phyloP scores from a whole-genome alignment of 2,888 invertebrate species.

The Acholoe squamosa region DNA sequence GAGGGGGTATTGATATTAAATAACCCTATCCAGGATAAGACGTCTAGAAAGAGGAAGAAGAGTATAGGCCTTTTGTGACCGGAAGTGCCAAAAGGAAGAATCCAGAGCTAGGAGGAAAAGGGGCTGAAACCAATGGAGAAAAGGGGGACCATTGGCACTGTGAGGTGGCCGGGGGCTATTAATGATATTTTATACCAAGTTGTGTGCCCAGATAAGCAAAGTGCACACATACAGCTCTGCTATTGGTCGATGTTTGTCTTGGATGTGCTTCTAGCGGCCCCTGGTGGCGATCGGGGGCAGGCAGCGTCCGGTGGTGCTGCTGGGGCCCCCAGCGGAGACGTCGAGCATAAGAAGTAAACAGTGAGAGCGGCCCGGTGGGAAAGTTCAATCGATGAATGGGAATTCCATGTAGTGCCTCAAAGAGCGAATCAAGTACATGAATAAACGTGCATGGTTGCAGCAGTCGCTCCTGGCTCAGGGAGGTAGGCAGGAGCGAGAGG shows the following conservation, averaged over 20 bases:
- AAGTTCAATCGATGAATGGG: conserved; percentile 44
- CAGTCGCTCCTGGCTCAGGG: neutral
- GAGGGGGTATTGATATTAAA: neutral
- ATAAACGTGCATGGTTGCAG: neutral
- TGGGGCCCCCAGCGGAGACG: neutral
- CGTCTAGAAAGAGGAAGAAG: neutral
- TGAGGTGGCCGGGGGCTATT: neutral
- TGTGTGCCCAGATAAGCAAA: neutral
- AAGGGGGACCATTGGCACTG: no score
- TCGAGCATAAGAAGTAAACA: neutral
- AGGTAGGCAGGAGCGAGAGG: neutral
- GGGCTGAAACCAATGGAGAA: neutral
- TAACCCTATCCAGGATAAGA: neutral
- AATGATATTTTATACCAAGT: conserved; percentile 17
- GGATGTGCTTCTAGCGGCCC: neutral
- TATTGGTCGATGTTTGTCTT: neutral
- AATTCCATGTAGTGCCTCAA: conserved; percentile 13
- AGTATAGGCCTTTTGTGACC: neutral
- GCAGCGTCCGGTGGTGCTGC: neutral
- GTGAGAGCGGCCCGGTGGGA: neutral
- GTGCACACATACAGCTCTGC: neutral
- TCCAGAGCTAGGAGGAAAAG: neutral
- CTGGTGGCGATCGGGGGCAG: neutral
- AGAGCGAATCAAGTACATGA: neutral
- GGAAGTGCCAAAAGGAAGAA: neutral